phyloP scores from a whole-genome alignment of 2,797 vertebrate species.

The Halcyon badia region DNA sequence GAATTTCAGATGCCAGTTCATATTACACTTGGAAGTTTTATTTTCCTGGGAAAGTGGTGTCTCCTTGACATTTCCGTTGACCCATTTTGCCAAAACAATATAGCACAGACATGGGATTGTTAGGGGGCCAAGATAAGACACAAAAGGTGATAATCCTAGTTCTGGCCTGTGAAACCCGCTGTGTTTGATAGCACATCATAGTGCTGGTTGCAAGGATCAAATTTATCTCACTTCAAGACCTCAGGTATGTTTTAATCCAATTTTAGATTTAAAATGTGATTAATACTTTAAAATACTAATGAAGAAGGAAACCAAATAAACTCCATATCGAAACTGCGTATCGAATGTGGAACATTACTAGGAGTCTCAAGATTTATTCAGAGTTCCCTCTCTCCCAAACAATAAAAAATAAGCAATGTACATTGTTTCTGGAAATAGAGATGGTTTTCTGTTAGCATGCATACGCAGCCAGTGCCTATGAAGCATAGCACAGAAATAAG shows the following conservation, averaged over 20 bases:
- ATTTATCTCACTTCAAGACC: not conserved
- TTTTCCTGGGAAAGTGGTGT: not conserved
- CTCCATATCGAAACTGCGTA: not conserved
- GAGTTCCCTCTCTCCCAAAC: not conserved
- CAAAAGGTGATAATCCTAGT: not conserved
- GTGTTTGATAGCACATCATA: fast-evolving
- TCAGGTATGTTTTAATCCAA: not conserved
- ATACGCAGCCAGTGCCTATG: not conserved
- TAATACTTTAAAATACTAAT: not conserved
- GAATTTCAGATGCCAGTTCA: not conserved
- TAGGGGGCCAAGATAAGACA: not conserved
- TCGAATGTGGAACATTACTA: not conserved
- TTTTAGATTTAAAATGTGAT: not conserved
- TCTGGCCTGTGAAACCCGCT: not conserved
- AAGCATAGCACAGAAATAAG: not conserved
- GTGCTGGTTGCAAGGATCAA: not conserved
- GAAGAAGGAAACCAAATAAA: not conserved
- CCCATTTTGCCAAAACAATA: conserved; percentile 3
- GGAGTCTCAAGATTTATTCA: not conserved
- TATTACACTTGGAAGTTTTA: not conserved
- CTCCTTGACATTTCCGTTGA: not conserved
- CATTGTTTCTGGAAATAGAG: not conserved
- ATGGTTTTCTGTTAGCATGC: not conserved
- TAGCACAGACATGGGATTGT: not conserved
- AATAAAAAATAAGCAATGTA: not conserved